Evolutionary conservation across 2,888 invertebrate species (phyloP), one percentile per base, ranked within the genome.

Genomic region (Synergus gifuensis): DNA sequence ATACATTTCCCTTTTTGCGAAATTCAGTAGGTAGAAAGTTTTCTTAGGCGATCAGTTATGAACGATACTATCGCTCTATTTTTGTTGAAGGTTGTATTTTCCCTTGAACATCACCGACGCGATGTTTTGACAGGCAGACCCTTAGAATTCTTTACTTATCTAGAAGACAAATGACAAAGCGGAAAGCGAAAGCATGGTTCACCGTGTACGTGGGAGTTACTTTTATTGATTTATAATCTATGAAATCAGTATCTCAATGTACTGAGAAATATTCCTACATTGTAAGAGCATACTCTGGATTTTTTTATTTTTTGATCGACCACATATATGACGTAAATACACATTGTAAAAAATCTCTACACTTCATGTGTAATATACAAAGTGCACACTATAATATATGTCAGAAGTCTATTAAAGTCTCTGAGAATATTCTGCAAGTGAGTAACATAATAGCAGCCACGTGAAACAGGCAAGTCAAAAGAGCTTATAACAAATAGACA

Each of bases 31-130:
- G 28, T 69, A 9, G 14, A 62, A 62, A 49, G 69, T 14, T 69
- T 16, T 46, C 18, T 28, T 49, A 18, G 22, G 22, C 46, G 12
- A 69, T 49, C 46, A 46, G 42, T 44, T 67, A 67, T 44, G 22
- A 67, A 12, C 46, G 46, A 69, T 46, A 69, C 22, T 46, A 69
- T 69, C 69, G n/a, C 40, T 36, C 49, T 73, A 54, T 73, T 73
- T 73, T 36, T n/a, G 54, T 36, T 40, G 54, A 73, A 12, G 40
- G 36, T 54, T 73, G 5, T 36, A 54, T 18, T 46, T 22, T 54
- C 49, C 36, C 54, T 36, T 73, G 18, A 73, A 54, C 36, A 54
- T 36, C 5, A 49, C 7, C n/a, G 22, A 18, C 28, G 46, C 49
- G 69, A 58, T n/a, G n/a, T 54, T 40, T 58, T 54, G 73, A 54